Evolutionary conservation across 2,113 vertebrate species (phyloP).

Genomic region (Tragelaphus scriptus): DNA sequence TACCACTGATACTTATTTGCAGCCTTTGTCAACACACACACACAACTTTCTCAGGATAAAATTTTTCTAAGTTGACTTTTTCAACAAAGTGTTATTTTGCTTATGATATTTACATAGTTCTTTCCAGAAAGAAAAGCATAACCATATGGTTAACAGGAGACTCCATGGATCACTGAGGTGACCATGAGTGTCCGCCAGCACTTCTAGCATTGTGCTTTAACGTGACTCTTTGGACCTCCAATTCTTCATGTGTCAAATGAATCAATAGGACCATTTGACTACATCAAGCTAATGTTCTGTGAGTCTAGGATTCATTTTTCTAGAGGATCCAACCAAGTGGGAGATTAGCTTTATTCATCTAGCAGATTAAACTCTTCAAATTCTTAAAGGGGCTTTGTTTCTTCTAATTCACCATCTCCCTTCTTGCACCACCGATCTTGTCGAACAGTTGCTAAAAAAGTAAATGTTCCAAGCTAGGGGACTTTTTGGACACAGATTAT

Average conservation of each 20-base stretch:
- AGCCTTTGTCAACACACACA: neutral
- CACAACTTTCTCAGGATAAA: neutral
- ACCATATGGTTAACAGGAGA: neutral
- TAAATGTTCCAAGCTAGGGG: neutral
- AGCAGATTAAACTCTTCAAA: neutral
- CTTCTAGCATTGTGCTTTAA: neutral
- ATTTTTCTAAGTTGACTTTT: neutral
- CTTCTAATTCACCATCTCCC: neutral
- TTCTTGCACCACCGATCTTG: neutral
- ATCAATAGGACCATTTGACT: neutral
- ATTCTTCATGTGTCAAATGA: neutral
- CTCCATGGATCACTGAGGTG: neutral
- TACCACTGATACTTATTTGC: neutral
- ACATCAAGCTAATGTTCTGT: neutral
- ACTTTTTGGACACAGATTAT: slow-evolving; percentile 29
- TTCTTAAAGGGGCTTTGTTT: slow-evolving; percentile 4
- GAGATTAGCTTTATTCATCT: neutral
- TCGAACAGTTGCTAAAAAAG: neutral
- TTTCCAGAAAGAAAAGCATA: slow-evolving; percentile 12
- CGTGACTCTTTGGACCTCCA: neutral
- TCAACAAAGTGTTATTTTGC: neutral
- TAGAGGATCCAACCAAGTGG: neutral
- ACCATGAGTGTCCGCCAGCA: neutral
- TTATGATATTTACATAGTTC: neutral
- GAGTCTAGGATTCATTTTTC: neutral